Evolutionary conservation across 2,888 invertebrate genomes (phyloP).

Genomic region (Leucophora obtusa): DNA sequence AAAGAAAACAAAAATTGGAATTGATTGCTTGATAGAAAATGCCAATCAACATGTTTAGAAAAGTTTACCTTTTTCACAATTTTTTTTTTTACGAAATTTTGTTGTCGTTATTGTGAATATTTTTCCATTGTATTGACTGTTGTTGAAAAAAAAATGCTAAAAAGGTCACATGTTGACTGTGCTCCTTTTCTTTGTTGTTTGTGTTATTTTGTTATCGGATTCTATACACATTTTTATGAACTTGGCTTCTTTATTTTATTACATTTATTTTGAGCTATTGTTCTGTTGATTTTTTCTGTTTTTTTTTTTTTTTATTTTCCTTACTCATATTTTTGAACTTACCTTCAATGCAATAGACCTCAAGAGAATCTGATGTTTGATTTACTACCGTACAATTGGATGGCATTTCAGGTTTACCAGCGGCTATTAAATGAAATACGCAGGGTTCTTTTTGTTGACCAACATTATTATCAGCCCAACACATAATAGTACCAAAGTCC

Average conservation of each 20-base stretch:
- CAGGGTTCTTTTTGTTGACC: constrained; percentile 87
- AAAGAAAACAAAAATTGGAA: constrained; percentile 23
- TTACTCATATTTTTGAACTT: constrained; percentile 58
- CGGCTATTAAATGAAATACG: constrained; percentile 87
- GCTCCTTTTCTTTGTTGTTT: background rate
- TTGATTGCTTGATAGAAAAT: constrained; percentile 50
- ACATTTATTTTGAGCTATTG: constrained; percentile 25
- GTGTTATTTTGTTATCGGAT: constrained; percentile 2
- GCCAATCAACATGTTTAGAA: constrained; percentile 47
- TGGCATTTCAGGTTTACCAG: constrained; percentile 88
- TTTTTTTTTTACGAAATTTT: background rate
- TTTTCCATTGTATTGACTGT: constrained; percentile 20
- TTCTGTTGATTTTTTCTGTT: constrained; percentile 18
- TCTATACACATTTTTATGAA: constrained; percentile 31
- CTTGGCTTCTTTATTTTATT: constrained; percentile 9
- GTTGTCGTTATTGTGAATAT: constrained; percentile 2
- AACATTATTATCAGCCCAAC: constrained; percentile 86
- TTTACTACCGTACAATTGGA: constrained; percentile 88
- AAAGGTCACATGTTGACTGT: constrained; percentile 44
- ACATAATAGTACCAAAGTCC: constrained; percentile 88
- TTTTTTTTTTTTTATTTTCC: background rate
- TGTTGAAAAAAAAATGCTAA: constrained; percentile 3
- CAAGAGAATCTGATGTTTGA: constrained; percentile 87
- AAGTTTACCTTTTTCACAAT: background rate
- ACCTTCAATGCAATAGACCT: constrained; percentile 85